Evolutionary conservation across 2,888 invertebrate species (phyloP), one percentile per base, ranked within the genome.

Genomic region (Subacronicta megacephala): DNA sequence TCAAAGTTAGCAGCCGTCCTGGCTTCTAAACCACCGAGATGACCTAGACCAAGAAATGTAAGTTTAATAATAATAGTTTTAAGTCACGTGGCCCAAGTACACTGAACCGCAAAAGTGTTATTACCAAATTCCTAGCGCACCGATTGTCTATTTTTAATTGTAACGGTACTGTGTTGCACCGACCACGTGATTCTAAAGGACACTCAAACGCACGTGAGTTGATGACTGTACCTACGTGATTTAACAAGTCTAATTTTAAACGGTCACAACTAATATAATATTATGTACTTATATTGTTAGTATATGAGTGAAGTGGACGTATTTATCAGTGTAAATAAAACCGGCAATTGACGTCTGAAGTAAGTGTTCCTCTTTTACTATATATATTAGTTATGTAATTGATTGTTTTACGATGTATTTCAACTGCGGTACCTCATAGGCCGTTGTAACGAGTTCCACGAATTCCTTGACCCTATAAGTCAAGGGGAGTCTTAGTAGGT

Each of bases 61-160:
- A 31, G 31, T 31, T 5, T 31, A 31, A n/a, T 31, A 31, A n/a
- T 31, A n/a, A 18, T 23, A 31, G 31, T 31, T n/a, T n/a, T 6
- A 18, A 29, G 10, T 50, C 62, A 49, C 18, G 41, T 50, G 33
- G 29, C 42, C 15, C 15, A 33, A 46, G 38, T 44, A 51, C 44
- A 45, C 26, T 63, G 47, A 49, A 26, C n/a, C n/a, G 17, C 20
- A 40, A 53, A 45, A 59, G 40, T 35, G 40, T 65, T 53, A 65
- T 53, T 58, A 47, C 31, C 6, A n/a, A 12, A 46, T 63, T 43
- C 23, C 15, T 41, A 10, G 10, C 20, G 10, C 31, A 36, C n/a
- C 44, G 13, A 36, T 35, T 46, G 37, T 35, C 17, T 13, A 44
- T 47, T 59, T 51, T 47, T 20, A 47, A 63, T 58, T 15, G 5